phyloP scores from a whole-genome alignment of 1,140 invertebrate genomes.

The Drosophila subobscura region DNA sequence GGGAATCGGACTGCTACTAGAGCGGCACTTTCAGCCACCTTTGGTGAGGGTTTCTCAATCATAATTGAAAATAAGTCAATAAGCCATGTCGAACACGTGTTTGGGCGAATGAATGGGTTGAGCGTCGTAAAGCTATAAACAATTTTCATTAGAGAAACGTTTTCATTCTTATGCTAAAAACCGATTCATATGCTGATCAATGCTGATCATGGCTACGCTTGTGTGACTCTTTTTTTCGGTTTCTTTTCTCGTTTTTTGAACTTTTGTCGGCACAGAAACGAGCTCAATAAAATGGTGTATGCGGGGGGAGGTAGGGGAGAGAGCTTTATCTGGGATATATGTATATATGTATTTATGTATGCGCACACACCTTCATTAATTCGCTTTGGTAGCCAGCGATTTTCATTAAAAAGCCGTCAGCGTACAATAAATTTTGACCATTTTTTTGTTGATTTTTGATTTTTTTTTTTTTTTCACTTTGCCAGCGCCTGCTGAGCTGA shows the following conservation, averaged over 20 bases:
- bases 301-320: not conserved
- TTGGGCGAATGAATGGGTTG: slow-evolving; percentile 55
- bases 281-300: not conserved
- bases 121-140: slow-evolving; percentile 53
- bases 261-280: slow-evolving; percentile 63
- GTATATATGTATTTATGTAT: slow-evolving; percentile 1
- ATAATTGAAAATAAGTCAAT: slow-evolving; percentile 54
- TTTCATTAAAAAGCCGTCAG: slow-evolving; percentile 82
- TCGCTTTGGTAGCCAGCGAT: slow-evolving; percentile 77
- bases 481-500: slow-evolving; percentile 57
- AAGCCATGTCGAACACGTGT: slow-evolving; percentile 70
- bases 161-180: slow-evolving; percentile 80
- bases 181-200: slow-evolving; percentile 76
- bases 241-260: slow-evolving; percentile 58
- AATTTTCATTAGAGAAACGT: slow-evolving; percentile 77
- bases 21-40: slow-evolving; percentile 26
- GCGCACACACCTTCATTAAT: slow-evolving; percentile 75
- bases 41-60: slow-evolving; percentile 4
- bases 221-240: slow-evolving; percentile 9
- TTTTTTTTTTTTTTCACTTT: slow-evolving; percentile 62
- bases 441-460: slow-evolving; percentile 45
- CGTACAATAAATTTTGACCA: slow-evolving; percentile 78
- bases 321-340: slow-evolving; percentile 43
- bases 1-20: slow-evolving; percentile 11
- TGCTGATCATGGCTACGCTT: slow-evolving; percentile 42